These are phyloP conservation scores for Falco punctatus DNA, from an alignment of 2,113 vertebrate genomes.

Conservation along the genomic window DNA sequence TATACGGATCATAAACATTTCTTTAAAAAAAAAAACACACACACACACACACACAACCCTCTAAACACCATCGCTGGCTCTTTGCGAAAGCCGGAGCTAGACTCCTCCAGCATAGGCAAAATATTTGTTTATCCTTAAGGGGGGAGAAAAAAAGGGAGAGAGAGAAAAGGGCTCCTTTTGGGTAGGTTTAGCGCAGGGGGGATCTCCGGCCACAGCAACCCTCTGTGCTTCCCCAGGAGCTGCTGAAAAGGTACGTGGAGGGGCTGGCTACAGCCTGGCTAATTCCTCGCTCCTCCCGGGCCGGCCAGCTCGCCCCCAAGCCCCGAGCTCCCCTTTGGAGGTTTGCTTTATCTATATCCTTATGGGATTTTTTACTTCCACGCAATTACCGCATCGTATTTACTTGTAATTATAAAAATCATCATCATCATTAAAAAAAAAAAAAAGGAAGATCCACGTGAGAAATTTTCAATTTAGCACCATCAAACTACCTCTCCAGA, in stretches of 20 bases:
- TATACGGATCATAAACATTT: constrained; percentile 74
- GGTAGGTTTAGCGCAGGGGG: not conserved
- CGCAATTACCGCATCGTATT: constrained; percentile 20
- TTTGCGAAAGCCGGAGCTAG: not conserved
- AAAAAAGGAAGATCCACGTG: not conserved
- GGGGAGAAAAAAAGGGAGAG: not conserved
- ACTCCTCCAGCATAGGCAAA: not conserved
- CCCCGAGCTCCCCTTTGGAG: constrained; percentile 67
- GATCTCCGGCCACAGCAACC: not conserved
- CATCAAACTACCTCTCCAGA: not conserved
- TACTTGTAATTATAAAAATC: constrained; percentile 12
- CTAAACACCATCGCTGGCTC: not conserved
- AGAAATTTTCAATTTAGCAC: not conserved
- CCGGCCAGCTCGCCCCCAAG: constrained; percentile 64
- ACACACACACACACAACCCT: not conserved
- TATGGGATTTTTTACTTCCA: constrained; percentile 42
- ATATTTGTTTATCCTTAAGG: constrained; percentile 23
- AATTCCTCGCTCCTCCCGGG: constrained; percentile 72
- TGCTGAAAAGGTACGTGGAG: constrained; percentile 20
- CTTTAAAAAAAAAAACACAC: not conserved
- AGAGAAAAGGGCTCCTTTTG: not conserved
- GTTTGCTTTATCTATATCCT: not conserved
- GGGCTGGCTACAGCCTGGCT: constrained; percentile 55
- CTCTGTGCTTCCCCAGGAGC: not conserved
- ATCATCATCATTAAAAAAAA: not conserved